Evolutionary conservation across 2,888 invertebrate genomes (phyloP), one percentile per base, ranked within the genome.

Genomic region (Exephanes ischioxanthus): DNA sequence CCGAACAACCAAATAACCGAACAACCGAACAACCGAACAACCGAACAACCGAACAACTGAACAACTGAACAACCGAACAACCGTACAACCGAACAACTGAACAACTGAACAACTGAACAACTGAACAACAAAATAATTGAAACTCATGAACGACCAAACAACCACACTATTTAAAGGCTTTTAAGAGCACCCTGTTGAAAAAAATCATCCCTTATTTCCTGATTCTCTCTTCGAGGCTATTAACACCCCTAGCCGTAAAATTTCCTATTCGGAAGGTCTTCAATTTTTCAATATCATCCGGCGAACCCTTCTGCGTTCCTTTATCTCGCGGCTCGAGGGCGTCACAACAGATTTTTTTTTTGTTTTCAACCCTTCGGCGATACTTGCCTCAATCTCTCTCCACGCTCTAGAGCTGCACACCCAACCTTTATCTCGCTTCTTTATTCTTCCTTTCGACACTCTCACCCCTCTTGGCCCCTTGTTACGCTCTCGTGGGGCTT

Each of bases 231-330:
- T 11, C 58, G 14, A 11, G 11, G 22, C 19, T 7, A 22, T 58
- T 11, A 22, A 58, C 22, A 58, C 11, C 26, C 30, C 61, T n/a
- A 5, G 14, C 30, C 5, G 30, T 26, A 33, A 33, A 30, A 61
- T 33, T 4, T 61, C 16, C 61, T 14, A 61, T 26, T 14, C 26
- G 30, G 61, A 61, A 16, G 30, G 61, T 58, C 41, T 79, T 76
- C 58, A 76, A 82, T 79, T 82, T 81, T 85, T 82, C 85, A 85
- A 85, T 85, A 78, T 78, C 67, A 63, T 48, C 22, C 63, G 37
- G 16, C 30, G 19, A 33, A 37, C 37, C 63, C 37, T 71, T 53
- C 48, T 53, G 22, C 51, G 61, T 30, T 48, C 58, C 26, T 41
- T 45, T 22, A 30, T 63, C 48, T 70, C 14, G 61, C 26, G 33